Evolutionary conservation across 2,113 vertebrate genomes (phyloP), one percentile per base, ranked within the genome.

Genomic region (Clinocottus analis): DNA sequence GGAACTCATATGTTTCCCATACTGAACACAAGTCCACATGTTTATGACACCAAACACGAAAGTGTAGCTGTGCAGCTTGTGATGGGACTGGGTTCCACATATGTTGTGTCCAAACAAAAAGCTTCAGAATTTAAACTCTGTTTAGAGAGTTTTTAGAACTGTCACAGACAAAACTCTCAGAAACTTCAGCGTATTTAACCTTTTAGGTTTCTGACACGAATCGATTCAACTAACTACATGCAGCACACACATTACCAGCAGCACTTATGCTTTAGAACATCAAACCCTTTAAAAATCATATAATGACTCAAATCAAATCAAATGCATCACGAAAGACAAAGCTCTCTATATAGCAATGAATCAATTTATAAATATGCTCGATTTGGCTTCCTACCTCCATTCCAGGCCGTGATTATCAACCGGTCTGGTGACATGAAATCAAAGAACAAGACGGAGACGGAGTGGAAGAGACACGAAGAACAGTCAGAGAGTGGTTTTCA

Each of bases 331-430:
- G 12, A 10, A 72, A 61, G 0, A 5, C 45, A 69, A 43, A 51
- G n/a, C 12, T 65, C 7, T 35, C 66, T 31, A 51, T 17, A 55
- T 1, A 49, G 25, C 67, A 49, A 35, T 7, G 25, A 68, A 39
- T 31, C 3, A 25, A 43, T 51, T 55, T 9, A 31, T 21, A 27
- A 29, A 61, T 45, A 41, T 17, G 16, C 45, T 55, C 3, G 16
- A 6, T 63, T 58, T 14, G 53, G 43, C 37, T 8, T 59, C 88
- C 67, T 90, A 90, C 88, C 85, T 89, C 16, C 8, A 77, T 59
- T 61, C 14, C 49, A 3, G 7, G 14, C 21, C 11, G 6, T 61
- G 58, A 64, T 12, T 65, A 45, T 63, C 37, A 66, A 60, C 60
- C 56, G 60, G 27, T 73, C 41, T 41, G 41, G 10, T 67, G 65